A percentile compares a stretch with the other conserved stretches of the same genome.
Conservation (phyloP, 2,888 invertebrate species). For the Thumatha senex region DNA sequence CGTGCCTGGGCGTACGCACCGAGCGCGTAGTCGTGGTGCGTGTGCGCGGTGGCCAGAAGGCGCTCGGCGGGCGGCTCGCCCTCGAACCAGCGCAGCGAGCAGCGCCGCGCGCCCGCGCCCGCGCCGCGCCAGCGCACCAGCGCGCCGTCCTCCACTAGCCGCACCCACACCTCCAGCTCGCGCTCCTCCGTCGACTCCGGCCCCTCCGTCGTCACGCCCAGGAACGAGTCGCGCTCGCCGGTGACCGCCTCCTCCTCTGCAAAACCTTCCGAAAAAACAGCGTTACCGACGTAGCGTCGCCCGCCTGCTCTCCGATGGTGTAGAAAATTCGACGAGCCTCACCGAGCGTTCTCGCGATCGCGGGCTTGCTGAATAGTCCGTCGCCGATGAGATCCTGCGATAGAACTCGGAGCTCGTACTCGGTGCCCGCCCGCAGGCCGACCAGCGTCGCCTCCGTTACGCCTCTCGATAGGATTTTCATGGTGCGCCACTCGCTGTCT, state of each 20-base stretch:
- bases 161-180: slow-evolving; percentile 87
- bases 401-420: slow-evolving; percentile 96
- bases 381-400: slow-evolving; percentile 93
- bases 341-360: slow-evolving; percentile 88
- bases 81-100: slow-evolving; percentile 88
- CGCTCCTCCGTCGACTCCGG: slow-evolving; percentile 57
- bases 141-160: slow-evolving; percentile 89
- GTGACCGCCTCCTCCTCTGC: slow-evolving; percentile 29
- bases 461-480: slow-evolving; percentile 88
- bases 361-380: slow-evolving; percentile 94
- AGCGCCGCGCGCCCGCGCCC: slow-evolving; percentile 82
- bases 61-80: slow-evolving; percentile 83
- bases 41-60: slow-evolving; percentile 87
- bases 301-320: neutral
- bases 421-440: slow-evolving; percentile 88
- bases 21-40: slow-evolving; percentile 86
- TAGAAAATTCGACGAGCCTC: neutral
- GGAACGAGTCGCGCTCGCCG: slow-evolving; percentile 27
- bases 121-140: slow-evolving; percentile 89
- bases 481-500: slow-evolving; percentile 92
- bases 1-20: slow-evolving; percentile 42
- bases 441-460: slow-evolving; percentile 91
- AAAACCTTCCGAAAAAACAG: slow-evolving; percentile 8
- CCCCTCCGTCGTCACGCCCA: slow-evolving; percentile 77
- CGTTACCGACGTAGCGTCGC: neutral